Conservation (phyloP, 2,113 vertebrate genomes). For the Mesoclemmys tuberculata region DNA sequence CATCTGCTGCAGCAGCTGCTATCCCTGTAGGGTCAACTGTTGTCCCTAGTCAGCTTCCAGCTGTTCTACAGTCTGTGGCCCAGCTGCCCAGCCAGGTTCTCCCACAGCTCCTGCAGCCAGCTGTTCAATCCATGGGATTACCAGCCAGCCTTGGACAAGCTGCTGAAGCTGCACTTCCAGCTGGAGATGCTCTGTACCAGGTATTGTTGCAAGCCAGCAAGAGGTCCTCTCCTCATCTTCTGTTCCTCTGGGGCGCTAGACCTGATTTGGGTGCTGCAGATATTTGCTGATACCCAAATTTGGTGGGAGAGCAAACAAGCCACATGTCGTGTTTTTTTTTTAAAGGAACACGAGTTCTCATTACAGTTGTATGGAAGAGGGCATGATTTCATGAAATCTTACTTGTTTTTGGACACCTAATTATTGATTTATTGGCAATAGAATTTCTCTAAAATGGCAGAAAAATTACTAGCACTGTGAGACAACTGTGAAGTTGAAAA, state of each 20-base stretch:
- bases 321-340: not conserved
- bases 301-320: conserved; percentile 5
- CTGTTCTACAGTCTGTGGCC: conserved; percentile 80
- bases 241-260: not conserved
- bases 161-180: conserved; percentile 84
- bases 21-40: conserved; percentile 73
- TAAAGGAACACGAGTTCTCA: not conserved
- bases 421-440: not conserved
- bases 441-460: not conserved
- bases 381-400: not conserved
- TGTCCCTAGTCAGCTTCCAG: conserved; percentile 80
- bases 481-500: not conserved
- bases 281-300: not conserved
- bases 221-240: conserved; percentile 42
- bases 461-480: too few species aligned
- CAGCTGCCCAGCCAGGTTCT: conserved; percentile 82
- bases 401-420: not conserved
- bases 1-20: conserved; percentile 70
- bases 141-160: conserved; percentile 90
- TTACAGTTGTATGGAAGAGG: not conserved
- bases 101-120: conserved; percentile 82
- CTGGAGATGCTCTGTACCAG: conserved; percentile 89
- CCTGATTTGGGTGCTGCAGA: not conserved
- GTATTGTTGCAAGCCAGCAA: conserved; percentile 83
- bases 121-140: conserved; percentile 87